phyloP scores from a whole-genome alignment of 2,888 invertebrate species.

The Archips crataeganus region DNA sequence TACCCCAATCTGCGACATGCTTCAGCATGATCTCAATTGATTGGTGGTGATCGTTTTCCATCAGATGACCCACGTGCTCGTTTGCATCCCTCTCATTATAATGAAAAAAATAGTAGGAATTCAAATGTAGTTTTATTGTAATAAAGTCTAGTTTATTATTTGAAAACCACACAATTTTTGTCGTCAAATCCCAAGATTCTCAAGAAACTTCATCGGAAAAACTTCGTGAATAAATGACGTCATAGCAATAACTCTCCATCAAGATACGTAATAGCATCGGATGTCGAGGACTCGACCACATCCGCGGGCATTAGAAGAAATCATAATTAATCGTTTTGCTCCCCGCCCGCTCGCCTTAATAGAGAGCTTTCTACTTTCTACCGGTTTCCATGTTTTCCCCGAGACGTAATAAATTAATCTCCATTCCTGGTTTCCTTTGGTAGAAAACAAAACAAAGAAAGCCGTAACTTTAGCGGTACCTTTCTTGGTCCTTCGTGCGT shows the following conservation, averaged over 20 bases:
- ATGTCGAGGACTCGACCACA: conserved; percentile 55
- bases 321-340: conserved; percentile 81
- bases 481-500: conserved; percentile 48
- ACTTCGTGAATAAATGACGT: conserved; percentile 26
- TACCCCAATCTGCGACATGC: too few relatives aligned
- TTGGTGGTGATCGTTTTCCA: too few relatives aligned
- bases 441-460: conserved; percentile 69
- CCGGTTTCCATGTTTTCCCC: conserved; percentile 80
- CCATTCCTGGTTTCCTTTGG: conserved; percentile 67
- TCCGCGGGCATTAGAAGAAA: conserved; percentile 79
- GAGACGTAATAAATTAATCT: conserved; percentile 83
- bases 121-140: too few relatives aligned
- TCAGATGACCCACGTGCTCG: too few relatives aligned
- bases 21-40: too few relatives aligned
- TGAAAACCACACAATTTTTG: neutral
- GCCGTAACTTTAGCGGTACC: conserved; percentile 60
- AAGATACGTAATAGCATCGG: conserved; percentile 58
- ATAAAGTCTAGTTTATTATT: too few relatives aligned
- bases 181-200: neutral
- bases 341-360: conserved; percentile 78
- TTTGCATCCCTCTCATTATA: too few relatives aligned
- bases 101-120: too few relatives aligned
- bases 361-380: conserved; percentile 69
- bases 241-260: conserved; percentile 48
- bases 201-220: conserved; percentile 6